Base-by-base conservation (phyloP, 1,140 invertebrate genomes). In the Philopotamus ludificatus region DNA sequence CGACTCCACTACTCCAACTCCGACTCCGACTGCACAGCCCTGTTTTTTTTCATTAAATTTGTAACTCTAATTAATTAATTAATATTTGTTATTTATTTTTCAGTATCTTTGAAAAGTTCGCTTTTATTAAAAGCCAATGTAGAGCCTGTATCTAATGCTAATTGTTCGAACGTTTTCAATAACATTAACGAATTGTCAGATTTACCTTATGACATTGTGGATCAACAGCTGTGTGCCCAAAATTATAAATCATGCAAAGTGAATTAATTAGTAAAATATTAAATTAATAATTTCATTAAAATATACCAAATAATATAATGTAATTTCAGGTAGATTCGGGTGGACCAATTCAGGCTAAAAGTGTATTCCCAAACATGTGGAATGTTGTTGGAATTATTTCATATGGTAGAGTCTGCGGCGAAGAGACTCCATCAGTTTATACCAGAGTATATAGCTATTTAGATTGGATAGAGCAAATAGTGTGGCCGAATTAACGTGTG, bases 391-490 rank as follows among this genome's bases (percentile, higher is more conserved):
- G 65, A 3, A 20, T 66, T 2, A 66, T 59, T n/a, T 66, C 65
- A n/a, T 66, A 47, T 20, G 65, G 65, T n/a, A 61, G 39, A 10
- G 1, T 7, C 10, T 66, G 65, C 16, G 85, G 84, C 1, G 78
- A 76, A n/a, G 70, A 73, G 1, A 71, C 75, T 18, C 86, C 87
- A 0, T 84, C 81, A 0, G 78, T 89, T 7, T 90, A 89, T 68
- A 85, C 84, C 1, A 79, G 83, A 26, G 81, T 89, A 0, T 81
- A 80, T 15, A 73, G 75, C 22, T 89, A 84, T 68, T 59, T 89
- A 3, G 81, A 86, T 45, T 90, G 88, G 88, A 89, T 90, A 39
- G 87, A 88, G 73, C 61, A 73, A 7, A 76, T 82, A 21, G 85
- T 88, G 1, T 88, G 86, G 87, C 77, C 81, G 34, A 59, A 44